Conservation (phyloP, 1,140 invertebrate species). For the Scaptomyza hsui region DNA sequence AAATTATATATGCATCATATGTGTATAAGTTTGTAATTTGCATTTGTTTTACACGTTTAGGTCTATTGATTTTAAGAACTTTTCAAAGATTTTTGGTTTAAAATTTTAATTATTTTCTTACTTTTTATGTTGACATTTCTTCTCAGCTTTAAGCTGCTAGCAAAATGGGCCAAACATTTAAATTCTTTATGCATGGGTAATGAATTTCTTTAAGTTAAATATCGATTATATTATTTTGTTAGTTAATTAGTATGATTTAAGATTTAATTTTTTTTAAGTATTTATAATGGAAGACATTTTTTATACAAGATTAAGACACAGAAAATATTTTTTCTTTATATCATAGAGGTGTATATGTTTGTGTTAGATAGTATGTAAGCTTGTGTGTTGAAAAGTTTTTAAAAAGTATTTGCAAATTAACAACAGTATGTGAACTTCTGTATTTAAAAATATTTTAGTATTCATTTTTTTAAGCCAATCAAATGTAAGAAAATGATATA, state of each 20-base stretch:
- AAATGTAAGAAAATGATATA: conserved; percentile 6
- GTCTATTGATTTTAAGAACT: conserved; percentile 55
- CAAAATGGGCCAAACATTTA: conserved; percentile 41
- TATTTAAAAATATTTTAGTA: conserved; percentile 31
- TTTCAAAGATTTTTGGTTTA: conserved; percentile 15
- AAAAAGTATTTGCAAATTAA: conserved; percentile 50
- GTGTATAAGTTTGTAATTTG: conserved; percentile 33
- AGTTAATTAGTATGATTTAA: conserved; percentile 74
- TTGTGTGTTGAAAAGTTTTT: conserved; percentile 23
- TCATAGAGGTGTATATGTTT: conserved; percentile 35
- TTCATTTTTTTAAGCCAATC: conserved; percentile 13
- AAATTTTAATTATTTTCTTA: conserved; percentile 7
- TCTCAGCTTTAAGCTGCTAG: conserved; percentile 56
- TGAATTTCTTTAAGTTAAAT: conserved; percentile 55
- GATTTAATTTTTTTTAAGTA: conserved; percentile 69
- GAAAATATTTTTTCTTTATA: conserved; percentile 81
- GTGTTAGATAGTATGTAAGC: conserved; percentile 27
- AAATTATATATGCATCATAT: conserved; percentile 41
- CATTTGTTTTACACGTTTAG: conserved; percentile 21
- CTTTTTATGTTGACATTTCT: conserved; percentile 5
- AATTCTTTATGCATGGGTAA: conserved; percentile 62
- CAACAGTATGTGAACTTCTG: conserved; percentile 70
- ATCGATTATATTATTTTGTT: conserved; percentile 59
- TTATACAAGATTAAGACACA: conserved; percentile 84
- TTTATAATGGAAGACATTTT: conserved; percentile 84